Evolutionary conservation across 2,113 vertebrate species (phyloP).

Genomic region (Elgaria multicarinata): DNA sequence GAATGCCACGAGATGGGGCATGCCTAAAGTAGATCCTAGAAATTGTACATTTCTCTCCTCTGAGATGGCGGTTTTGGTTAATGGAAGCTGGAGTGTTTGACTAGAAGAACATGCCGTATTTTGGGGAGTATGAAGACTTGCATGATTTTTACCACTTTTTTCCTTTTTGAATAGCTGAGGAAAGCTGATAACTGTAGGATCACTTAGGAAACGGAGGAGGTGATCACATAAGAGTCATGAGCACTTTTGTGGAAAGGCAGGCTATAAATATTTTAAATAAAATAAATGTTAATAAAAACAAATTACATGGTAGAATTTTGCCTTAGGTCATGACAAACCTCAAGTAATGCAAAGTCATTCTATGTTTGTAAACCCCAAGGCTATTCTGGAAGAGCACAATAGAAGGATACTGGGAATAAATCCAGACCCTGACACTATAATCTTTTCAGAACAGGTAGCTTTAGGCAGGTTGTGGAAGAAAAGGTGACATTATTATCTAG

Average conservation of each 20-base stretch:
- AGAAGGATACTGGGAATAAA: no score
- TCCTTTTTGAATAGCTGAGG: not conserved
- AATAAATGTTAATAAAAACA: not conserved
- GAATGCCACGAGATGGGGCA: not conserved
- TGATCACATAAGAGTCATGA: not conserved
- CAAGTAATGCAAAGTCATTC: not conserved
- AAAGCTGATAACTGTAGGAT: not conserved
- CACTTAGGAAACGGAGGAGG: not conserved
- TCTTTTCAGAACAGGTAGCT: not conserved
- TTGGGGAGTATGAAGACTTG: not conserved
- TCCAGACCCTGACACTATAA: not conserved
- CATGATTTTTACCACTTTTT: not conserved
- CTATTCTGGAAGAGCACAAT: not conserved
- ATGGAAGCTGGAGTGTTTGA: not conserved
- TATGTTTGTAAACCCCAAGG: not conserved
- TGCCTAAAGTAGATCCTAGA: not conserved
- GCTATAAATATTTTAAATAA: not conserved
- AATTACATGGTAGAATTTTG: not conserved
- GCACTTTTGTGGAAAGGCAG: not conserved
- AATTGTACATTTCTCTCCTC: not conserved
- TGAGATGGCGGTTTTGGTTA: not conserved
- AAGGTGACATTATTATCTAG: not conserved
- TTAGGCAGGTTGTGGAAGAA: not conserved
- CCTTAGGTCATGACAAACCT: not conserved
- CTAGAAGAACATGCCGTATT: not conserved